Evolutionary conservation across 2,888 invertebrate species (phyloP), one percentile per base, ranked within the genome.

Genomic region (Drosophila vallismaia): DNA sequence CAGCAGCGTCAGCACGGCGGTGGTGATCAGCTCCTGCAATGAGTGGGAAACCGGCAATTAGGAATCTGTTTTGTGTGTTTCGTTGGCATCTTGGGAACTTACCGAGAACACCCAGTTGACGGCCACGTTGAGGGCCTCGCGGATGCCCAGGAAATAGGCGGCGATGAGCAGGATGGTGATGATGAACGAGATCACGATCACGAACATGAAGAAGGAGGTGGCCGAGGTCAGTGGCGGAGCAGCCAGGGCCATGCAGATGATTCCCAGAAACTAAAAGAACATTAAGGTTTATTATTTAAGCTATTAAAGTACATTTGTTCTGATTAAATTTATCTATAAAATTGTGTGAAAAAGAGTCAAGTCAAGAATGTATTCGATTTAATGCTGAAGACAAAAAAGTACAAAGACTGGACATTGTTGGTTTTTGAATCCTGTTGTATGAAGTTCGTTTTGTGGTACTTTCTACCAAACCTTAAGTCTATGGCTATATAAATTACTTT

Each of bases 71-170:
- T 19, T 19, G 19, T 19, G 19, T 19, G 19, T 19, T 2, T 19
- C 2, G 19, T 19, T 19, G 19, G 19, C 19, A 19, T 1, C 2
- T 2, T 19, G 7, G 8, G 44, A 42, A 92, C 94, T 94, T 93
- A 97, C 97, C 89, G 96, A 94, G 74, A 96, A 92, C 76, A 96
- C 93, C 97, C 97, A 97, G 87, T 97, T 96, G 84, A 97, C 95
- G 55, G 96, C 96, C 66, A 96, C 90, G 88, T 94, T 95, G 40
- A 97, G 93, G 1, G 95, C 95, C 87, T 97, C 96, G 74, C 95
- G 94, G 77, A 97, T 94, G 74, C 96, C 95, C 76, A 97, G 92
- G 68, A 97, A 92, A 90, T 96, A 97, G 51, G 96, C 94, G 89
- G 95, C 94, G 60, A 94, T 93, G 97, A 97, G 96, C 87, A 97